A percentile compares a stretch with the other conserved stretches of the same genome.
Conservation (phyloP, 2,797 vertebrate genomes). For the Oreonectes daqikongensis region DNA sequence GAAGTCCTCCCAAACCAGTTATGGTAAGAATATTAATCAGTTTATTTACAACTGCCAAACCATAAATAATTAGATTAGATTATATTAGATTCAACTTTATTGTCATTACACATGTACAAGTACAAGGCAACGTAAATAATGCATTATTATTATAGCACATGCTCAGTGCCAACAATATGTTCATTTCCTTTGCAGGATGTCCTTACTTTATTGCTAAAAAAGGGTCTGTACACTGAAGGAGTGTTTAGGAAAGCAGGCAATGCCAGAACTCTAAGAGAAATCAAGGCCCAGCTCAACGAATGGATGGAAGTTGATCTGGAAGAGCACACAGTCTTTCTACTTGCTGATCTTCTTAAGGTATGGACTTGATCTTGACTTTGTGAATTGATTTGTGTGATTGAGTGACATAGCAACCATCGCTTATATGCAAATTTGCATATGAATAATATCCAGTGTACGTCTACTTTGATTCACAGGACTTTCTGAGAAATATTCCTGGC, state of each 20-base stretch:
- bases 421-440: background rate
- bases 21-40: slow-evolving; percentile 68
- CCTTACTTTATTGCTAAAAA: slow-evolving; percentile 71
- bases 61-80: too few relatives aligned
- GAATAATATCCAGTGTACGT: slow-evolving; percentile 25
- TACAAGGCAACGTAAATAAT: too few relatives aligned
- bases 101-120: too few relatives aligned
- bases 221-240: slow-evolving; percentile 78
- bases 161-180: background rate
- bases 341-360: slow-evolving; percentile 84
- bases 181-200: slow-evolving; percentile 71
- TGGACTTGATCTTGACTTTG: background rate
- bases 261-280: slow-evolving; percentile 78
- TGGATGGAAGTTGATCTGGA: slow-evolving; percentile 71
- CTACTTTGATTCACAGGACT: slow-evolving; percentile 73
- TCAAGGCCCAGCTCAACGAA: slow-evolving; percentile 80
- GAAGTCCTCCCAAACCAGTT: slow-evolving; percentile 73
- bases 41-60: background rate
- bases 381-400: background rate
- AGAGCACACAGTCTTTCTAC: slow-evolving; percentile 72
- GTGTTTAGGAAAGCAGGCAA: slow-evolving; percentile 85
- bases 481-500: slow-evolving; percentile 80
- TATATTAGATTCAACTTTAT: too few relatives aligned
- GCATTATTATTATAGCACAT: background rate
- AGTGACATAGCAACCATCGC: background rate